These are phyloP conservation scores for Brachionus calyciflorus DNA, from an alignment of 1,140 invertebrate species.

Conservation along the genomic window DNA sequence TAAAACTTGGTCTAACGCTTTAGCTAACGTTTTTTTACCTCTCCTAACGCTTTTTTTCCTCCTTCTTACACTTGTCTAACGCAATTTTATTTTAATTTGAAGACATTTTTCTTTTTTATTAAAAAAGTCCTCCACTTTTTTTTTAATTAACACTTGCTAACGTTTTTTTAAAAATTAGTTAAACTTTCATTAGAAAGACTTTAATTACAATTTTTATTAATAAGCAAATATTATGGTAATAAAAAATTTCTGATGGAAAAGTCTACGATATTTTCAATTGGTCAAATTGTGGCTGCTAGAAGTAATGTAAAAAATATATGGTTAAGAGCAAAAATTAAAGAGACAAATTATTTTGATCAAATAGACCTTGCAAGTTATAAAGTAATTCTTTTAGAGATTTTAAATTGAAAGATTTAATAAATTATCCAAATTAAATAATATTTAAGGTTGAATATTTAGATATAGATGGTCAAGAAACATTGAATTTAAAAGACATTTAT, in stretches of 20 bases:
- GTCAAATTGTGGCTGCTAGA: conserved; percentile 23
- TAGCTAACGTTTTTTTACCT: too few relatives aligned
- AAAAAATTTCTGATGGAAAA: conserved; percentile 29
- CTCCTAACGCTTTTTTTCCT: too few relatives aligned
- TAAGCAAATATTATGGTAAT: conserved; percentile 11
- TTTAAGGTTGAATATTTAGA: neutral
- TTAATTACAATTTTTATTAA: too few relatives aligned
- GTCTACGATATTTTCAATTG: conserved; percentile 2
- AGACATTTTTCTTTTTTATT: too few relatives aligned
- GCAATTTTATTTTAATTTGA: too few relatives aligned
- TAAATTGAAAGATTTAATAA: neutral
- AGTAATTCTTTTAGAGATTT: neutral
- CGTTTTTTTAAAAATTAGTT: too few relatives aligned
- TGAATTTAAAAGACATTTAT: neutral
- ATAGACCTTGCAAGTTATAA: neutral
- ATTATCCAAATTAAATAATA: neutral
- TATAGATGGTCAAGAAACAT: neutral
- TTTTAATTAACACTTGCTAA: too few relatives aligned
- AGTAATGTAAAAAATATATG: neutral
- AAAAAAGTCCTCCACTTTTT: too few relatives aligned
- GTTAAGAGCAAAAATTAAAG: conserved; percentile 1
- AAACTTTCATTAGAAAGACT: too few relatives aligned
- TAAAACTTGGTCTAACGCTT: too few relatives aligned
- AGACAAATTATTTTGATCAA: neutral
- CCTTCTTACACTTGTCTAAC: too few relatives aligned